These are phyloP conservation scores for Rhegmatorhina hoffmannsi DNA, from an alignment of 2,113 vertebrate genomes.

Conservation along the genomic window DNA sequence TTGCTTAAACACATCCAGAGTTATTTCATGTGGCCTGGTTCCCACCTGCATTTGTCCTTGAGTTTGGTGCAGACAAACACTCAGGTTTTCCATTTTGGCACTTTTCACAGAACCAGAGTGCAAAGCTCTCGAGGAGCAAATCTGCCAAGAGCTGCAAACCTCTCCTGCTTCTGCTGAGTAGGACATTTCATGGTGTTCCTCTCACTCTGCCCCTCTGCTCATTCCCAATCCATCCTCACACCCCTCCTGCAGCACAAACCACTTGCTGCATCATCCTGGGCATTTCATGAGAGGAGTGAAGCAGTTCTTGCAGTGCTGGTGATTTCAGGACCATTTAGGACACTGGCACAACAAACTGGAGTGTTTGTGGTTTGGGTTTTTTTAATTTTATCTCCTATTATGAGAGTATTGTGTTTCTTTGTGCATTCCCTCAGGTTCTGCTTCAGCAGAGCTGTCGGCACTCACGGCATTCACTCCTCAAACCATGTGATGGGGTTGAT, in stretches of 20 bases:
- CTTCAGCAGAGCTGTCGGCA: not conserved
- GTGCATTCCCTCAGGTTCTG: not conserved
- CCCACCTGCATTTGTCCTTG: not conserved
- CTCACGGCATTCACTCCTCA: not conserved
- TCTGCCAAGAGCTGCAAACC: not conserved
- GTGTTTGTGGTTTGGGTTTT: not conserved
- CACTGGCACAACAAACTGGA: not conserved
- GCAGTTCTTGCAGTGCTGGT: not conserved
- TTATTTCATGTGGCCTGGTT: not conserved
- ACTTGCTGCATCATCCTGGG: not conserved
- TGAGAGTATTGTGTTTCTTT: not conserved
- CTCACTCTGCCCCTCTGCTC: not conserved
- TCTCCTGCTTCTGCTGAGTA: not conserved
- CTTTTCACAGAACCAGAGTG: not conserved
- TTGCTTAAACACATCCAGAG: not conserved
- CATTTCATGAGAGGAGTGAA: not conserved
- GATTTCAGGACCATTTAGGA: not conserved
- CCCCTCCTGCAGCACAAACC: not conserved
- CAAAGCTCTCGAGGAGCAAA: not conserved
- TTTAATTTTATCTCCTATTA: not conserved
- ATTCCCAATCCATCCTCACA: not conserved
- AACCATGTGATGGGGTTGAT: not conserved
- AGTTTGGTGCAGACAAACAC: not conserved
- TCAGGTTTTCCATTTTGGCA: not conserved
- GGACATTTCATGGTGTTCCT: not conserved